These are phyloP conservation scores for Euwallacea fornicatus DNA, from an alignment of 1,140 invertebrate species.

Conservation along the genomic window DNA sequence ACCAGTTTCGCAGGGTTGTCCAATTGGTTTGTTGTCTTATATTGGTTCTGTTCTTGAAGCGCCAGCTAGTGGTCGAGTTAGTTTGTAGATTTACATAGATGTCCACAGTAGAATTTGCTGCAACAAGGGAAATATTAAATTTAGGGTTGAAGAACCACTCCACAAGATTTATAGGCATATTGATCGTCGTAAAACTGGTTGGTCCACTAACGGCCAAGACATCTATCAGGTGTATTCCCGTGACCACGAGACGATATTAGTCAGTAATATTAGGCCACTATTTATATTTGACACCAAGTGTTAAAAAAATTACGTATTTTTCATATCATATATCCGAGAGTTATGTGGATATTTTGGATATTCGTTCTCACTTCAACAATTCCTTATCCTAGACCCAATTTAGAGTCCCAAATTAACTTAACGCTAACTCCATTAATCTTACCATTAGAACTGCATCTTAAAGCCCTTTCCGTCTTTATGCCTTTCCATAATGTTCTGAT, in stretches of 20 bases:
- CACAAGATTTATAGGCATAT: not conserved
- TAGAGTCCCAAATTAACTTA: too few relatives aligned
- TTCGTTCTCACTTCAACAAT: too few relatives aligned
- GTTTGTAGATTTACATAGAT: conserved; percentile 46
- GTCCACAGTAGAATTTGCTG: conserved; percentile 42
- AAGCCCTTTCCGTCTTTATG: conserved; percentile 44
- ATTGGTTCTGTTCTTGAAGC: conserved; percentile 30
- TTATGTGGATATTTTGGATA: too few relatives aligned
- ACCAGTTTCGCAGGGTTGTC: conserved; percentile 43
- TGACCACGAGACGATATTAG: too few relatives aligned
- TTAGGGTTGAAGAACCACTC: not conserved
- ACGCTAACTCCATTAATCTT: not conserved
- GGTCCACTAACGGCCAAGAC: too few relatives aligned
- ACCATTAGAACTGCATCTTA: conserved; percentile 13
- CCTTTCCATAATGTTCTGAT: conserved; percentile 48
- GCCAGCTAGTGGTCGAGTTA: conserved; percentile 44
- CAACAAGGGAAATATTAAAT: conserved; percentile 12
- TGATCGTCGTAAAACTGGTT: not conserved
- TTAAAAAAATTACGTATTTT: too few relatives aligned
- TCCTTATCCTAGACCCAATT: too few relatives aligned
- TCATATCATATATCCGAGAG: too few relatives aligned
- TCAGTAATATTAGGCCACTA: too few relatives aligned
- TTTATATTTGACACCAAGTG: too few relatives aligned
- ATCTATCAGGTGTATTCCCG: too few relatives aligned
- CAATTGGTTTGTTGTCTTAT: conserved; percentile 16